Conservation (phyloP, 1,140 invertebrate genomes). For the Trichoplusia ni region DNA sequence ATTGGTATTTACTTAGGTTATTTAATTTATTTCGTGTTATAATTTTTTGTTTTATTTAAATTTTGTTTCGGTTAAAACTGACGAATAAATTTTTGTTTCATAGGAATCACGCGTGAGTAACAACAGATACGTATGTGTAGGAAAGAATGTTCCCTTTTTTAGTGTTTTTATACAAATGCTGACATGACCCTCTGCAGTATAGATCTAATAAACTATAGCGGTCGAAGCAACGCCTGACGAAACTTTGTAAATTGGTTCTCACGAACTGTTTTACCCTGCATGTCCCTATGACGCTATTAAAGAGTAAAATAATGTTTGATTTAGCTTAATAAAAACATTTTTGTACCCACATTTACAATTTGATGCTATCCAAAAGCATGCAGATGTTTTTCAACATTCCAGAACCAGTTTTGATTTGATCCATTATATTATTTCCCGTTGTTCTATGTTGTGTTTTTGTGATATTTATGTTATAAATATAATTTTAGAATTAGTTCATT, state of each 20-base stretch:
- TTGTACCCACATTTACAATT: conserved; percentile 37
- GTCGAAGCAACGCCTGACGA: conserved; percentile 2
- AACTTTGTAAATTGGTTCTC: background rate
- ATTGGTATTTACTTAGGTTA: conserved; percentile 1
- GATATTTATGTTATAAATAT: conserved; percentile 43
- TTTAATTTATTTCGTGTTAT: conserved; percentile 31
- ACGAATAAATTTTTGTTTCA: conserved; percentile 77
- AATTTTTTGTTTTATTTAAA: conserved; percentile 39
- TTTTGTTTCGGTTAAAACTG: conserved; percentile 67
- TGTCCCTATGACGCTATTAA: conserved; percentile 35
- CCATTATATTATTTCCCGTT: conserved; percentile 37
- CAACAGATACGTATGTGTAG: conserved; percentile 69
- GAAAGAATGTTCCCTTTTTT: conserved; percentile 66
- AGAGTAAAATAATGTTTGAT: conserved; percentile 6
- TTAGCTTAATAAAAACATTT: conserved; percentile 23
- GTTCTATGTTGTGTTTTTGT: conserved; percentile 65
- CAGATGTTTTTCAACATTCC: conserved; percentile 39
- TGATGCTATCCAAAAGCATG: conserved; percentile 47
- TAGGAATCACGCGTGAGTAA: conserved; percentile 83
- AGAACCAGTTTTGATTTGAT: conserved; percentile 28
- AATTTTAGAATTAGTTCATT: conserved; percentile 9
- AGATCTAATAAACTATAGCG: conserved; percentile 26
- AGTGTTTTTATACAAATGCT: conserved; percentile 51
- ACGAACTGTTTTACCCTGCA: conserved; percentile 61
- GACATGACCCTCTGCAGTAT: conserved; percentile 12